These are phyloP conservation scores for Gorsachius goisagi DNA, from an alignment of 2,113 vertebrate genomes.

Conservation along the genomic window DNA sequence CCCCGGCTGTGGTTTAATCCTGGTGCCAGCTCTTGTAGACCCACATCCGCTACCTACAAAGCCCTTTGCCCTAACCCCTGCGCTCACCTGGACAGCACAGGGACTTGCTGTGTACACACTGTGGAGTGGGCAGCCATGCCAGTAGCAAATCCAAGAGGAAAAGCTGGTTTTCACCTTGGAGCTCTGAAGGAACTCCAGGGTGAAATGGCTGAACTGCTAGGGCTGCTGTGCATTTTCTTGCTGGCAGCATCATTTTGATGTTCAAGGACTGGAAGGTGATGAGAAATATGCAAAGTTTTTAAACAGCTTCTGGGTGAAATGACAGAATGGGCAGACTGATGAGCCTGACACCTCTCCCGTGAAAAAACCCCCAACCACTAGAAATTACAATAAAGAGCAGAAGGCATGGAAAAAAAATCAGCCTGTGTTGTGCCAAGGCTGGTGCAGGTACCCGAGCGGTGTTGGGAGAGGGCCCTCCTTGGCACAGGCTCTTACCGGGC, in stretches of 20 bases:
- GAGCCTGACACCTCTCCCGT: background rate
- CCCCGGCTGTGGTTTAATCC: background rate
- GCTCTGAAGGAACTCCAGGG: background rate
- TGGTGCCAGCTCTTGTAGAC: background rate
- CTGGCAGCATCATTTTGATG: background rate
- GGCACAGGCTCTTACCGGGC: accelerated
- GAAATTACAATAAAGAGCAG: background rate
- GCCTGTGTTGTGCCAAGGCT: background rate
- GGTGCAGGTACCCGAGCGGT: accelerated
- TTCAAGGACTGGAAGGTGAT: background rate
- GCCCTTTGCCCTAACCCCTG: background rate
- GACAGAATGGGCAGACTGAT: background rate
- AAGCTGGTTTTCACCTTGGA: accelerated
- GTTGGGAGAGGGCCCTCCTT: too few species aligned
- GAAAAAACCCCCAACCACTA: background rate
- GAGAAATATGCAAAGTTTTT: background rate
- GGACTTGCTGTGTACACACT: accelerated
- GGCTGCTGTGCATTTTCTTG: accelerated
- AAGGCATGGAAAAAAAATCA: background rate
- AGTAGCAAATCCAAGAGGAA: background rate
- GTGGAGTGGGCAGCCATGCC: background rate
- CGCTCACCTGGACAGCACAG: accelerated
- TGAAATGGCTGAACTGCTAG: background rate
- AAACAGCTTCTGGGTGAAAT: background rate
- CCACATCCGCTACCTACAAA: accelerated